Evolutionary conservation across 2,113 vertebrate genomes (phyloP).

Genomic region (Otis tarda): DNA sequence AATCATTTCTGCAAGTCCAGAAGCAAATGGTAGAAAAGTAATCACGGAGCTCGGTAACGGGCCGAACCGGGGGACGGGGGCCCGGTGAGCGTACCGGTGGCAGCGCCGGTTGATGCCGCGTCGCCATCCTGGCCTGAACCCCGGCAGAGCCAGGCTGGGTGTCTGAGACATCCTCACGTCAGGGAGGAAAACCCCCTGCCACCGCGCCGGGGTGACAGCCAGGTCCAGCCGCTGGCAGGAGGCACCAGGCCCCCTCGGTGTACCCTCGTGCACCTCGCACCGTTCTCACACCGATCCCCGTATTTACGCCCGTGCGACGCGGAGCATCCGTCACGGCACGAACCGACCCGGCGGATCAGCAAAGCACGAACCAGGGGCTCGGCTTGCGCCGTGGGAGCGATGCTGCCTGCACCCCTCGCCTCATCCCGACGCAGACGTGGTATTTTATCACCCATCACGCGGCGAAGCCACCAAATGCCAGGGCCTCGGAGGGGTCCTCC

Average conservation of each 20-base stretch:
- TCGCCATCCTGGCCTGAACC: not conserved
- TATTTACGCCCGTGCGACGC: accelerated
- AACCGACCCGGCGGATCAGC: accelerated
- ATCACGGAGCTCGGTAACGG: not conserved
- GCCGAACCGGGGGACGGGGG: not conserved
- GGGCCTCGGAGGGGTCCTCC: no score
- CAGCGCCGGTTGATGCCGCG: accelerated
- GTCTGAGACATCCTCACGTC: accelerated
- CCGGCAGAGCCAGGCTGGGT: not conserved
- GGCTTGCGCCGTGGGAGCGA: accelerated
- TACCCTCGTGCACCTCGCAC: accelerated
- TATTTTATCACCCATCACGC: accelerated
- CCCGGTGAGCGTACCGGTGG: accelerated
- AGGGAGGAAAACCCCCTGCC: accelerated
- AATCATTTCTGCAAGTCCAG: not conserved
- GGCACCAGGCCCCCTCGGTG: not conserved
- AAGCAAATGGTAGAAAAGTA: not conserved
- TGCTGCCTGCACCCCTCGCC: accelerated
- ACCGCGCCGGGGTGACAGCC: not conserved
- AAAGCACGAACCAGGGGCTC: not conserved
- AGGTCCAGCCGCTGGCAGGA: not conserved
- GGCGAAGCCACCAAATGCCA: accelerated
- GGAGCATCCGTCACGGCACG: accelerated
- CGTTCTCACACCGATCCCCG: accelerated
- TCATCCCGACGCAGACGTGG: not conserved